These are phyloP conservation scores for Amphimallon solstitiale DNA, from an alignment of 2,888 invertebrate species.

Conservation along the genomic window DNA sequence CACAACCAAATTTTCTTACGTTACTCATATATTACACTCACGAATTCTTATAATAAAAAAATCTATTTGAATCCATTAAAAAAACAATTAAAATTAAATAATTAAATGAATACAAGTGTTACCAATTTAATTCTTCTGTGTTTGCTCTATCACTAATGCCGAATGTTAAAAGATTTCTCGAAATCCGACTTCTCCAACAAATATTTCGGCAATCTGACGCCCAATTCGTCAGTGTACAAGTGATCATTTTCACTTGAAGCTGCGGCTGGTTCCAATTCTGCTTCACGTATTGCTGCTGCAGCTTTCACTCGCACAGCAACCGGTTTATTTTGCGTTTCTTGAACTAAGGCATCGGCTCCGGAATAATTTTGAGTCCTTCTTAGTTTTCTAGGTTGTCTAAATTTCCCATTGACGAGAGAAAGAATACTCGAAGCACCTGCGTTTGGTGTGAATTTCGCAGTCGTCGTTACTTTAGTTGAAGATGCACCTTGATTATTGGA, in stretches of 20 bases:
- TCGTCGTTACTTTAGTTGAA: slow-evolving; percentile 23
- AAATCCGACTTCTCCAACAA: slow-evolving; percentile 76
- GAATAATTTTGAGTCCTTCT: slow-evolving; percentile 32
- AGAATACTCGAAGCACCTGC: background rate
- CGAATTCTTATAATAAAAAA: background rate
- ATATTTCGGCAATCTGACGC: slow-evolving; percentile 73
- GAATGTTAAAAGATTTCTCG: slow-evolving; percentile 73
- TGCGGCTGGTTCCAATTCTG: slow-evolving; percentile 69
- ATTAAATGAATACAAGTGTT: background rate
- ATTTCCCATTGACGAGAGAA: slow-evolving; percentile 19
- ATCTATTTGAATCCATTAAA: background rate
- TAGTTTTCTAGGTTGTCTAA: slow-evolving; percentile 31
- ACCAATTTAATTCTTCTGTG: background rate
- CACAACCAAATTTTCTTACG: too few species aligned
- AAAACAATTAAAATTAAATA: background rate
- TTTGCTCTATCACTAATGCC: background rate
- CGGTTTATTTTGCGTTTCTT: slow-evolving; percentile 51
- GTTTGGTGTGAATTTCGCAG: slow-evolving; percentile 1
- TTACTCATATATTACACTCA: too few species aligned
- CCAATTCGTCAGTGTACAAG: slow-evolving; percentile 71
- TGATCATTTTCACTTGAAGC: slow-evolving; percentile 75
- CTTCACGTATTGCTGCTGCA: slow-evolving; percentile 59
- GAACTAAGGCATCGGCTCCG: slow-evolving; percentile 49
- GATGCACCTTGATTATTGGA: slow-evolving; percentile 25
- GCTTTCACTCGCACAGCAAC: slow-evolving; percentile 47